Percentiles rank a stretch among this genome's conserved stretches.
Evolutionary conservation across 2,113 vertebrate genomes (phyloP).

Genomic region (Athene cunicularia): DNA sequence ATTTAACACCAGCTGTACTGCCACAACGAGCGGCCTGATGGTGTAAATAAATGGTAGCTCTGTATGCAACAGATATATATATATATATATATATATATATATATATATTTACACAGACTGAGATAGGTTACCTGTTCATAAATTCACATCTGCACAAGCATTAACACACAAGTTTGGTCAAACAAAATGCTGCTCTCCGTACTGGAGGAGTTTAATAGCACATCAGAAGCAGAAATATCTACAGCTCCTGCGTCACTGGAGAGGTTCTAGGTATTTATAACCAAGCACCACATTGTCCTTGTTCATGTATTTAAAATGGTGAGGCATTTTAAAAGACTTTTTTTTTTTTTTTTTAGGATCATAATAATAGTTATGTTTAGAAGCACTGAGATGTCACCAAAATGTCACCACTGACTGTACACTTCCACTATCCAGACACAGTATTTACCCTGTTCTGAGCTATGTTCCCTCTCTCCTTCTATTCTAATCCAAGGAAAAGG

Average conservation of each 20-base stretch:
- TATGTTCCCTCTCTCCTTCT: background rate
- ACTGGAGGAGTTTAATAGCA: background rate
- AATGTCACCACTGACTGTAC: background rate
- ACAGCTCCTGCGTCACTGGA: background rate
- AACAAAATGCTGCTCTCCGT: background rate
- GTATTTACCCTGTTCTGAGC: background rate
- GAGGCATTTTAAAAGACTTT: background rate
- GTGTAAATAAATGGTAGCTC: fast-evolving
- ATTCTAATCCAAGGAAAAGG: background rate
- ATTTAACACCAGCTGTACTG: background rate
- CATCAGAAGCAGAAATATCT: background rate
- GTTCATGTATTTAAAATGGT: background rate
- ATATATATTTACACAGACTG: background rate
- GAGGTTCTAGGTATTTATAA: background rate
- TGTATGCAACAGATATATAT: fast-evolving
- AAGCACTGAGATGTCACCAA: background rate
- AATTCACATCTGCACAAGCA: background rate
- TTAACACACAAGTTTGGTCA: background rate
- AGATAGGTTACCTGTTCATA: fast-evolving
- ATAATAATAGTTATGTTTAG: background rate
- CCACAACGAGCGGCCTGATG: background rate
- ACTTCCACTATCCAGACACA: background rate
- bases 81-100: fast-evolving
- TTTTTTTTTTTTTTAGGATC: background rate
- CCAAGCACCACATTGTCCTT: background rate